Percentiles rank a stretch among this genome's conserved stretches.
Evolutionary conservation across 2,888 invertebrate species (phyloP).

Genomic region (Hartigia nigra): DNA sequence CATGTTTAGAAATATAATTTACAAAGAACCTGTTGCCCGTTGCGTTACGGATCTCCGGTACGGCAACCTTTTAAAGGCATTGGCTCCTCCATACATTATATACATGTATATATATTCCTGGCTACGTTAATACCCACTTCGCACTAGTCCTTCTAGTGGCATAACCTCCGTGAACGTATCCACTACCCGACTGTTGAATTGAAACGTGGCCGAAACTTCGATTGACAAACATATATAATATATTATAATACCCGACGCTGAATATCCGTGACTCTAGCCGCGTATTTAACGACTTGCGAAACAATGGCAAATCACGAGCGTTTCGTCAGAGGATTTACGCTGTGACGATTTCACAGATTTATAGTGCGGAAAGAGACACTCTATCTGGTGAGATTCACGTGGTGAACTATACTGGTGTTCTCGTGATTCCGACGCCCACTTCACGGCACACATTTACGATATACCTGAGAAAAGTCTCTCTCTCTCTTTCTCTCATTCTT

Average conservation of each 20-base stretch:
- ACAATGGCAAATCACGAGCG: not conserved
- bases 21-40: not conserved
- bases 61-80: not conserved
- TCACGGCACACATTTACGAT: not conserved
- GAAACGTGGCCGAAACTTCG: not conserved
- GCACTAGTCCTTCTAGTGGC: not conserved
- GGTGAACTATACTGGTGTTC: not conserved
- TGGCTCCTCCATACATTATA: not conserved
- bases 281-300: not conserved
- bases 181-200: not conserved
- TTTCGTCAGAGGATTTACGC: slow-evolving; percentile 5
- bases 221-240: not conserved
- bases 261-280: not conserved
- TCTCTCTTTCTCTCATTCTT: not conserved
- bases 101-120: not conserved
- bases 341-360: slow-evolving; percentile 2
- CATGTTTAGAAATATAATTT: not conserved
- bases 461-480: not conserved
- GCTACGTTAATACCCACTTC: not conserved
- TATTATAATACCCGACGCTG: not conserved
- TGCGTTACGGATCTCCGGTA: not conserved
- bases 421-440: not conserved
- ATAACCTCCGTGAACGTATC: not conserved
- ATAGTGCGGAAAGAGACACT: not conserved
- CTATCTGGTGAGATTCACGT: not conserved